Conservation (phyloP, 2,797 vertebrate species). For the Saxicola maurus region DNA sequence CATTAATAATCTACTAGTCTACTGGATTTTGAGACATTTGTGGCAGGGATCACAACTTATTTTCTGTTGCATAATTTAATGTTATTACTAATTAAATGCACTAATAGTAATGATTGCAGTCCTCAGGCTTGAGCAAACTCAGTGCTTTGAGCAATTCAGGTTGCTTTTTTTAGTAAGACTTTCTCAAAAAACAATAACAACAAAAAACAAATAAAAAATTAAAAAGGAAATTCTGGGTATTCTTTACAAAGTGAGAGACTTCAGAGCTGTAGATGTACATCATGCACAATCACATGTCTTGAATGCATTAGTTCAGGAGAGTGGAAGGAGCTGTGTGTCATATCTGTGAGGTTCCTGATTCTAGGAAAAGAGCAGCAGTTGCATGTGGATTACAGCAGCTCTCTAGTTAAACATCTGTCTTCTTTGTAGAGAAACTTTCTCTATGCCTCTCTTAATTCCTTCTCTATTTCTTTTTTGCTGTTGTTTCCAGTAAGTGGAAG, state of each 20-base stretch:
- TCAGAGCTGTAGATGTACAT: not conserved
- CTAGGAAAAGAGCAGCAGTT: not conserved
- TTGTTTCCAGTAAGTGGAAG: not conserved
- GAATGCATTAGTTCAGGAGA: not conserved
- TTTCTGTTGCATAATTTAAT: not conserved
- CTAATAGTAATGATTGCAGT: not conserved
- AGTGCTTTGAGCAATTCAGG: not conserved
- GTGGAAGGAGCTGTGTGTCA: not conserved
- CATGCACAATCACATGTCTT: not conserved
- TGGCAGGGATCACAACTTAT: not conserved
- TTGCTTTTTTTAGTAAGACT: not conserved
- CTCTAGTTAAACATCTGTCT: not conserved
- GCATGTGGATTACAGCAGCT: not conserved
- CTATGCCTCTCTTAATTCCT: not conserved
- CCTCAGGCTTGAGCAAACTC: not conserved
- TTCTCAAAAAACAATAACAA: not conserved
- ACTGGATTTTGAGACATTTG: not conserved
- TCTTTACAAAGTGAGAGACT: not conserved
- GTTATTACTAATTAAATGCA: not conserved
- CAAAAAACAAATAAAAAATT: not conserved
- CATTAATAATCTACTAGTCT: not conserved
- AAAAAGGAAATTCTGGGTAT: not conserved
- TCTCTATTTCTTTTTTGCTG: not conserved
- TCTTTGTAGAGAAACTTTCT: not conserved
- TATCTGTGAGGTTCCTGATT: not conserved